These are phyloP conservation scores for human DNA, from an alignment of 2,113 vertebrate genomes.

Conservation along the genomic window DNA sequence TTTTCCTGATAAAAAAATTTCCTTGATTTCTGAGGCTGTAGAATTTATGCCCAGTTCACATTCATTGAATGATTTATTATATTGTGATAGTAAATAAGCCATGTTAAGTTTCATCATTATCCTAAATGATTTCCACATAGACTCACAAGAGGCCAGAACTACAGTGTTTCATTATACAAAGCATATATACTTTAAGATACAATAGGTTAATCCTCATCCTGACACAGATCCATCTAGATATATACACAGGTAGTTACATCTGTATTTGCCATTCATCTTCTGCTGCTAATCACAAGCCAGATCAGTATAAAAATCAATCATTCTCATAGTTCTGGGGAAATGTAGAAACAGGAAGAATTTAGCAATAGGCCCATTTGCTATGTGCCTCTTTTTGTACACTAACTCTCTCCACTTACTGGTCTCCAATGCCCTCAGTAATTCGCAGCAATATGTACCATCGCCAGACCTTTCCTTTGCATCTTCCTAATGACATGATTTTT, in stretches of 20 bases:
- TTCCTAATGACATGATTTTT: neutral
- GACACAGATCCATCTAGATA: neutral
- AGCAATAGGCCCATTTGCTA: neutral
- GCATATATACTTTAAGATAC: neutral
- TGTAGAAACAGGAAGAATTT: neutral
- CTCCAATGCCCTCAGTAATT: neutral
- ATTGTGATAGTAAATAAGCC: neutral
- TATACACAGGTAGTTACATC: neutral
- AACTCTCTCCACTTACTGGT: neutral
- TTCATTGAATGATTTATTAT: neutral
- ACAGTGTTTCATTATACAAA: neutral
- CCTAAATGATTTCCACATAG: neutral
- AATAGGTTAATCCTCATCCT: neutral
- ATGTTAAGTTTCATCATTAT: neutral
- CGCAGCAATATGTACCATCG: neutral
- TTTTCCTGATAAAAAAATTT: slow-evolving; percentile 31
- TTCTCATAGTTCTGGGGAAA: neutral
- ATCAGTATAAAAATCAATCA: neutral
- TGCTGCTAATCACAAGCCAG: neutral
- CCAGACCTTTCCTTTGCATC: neutral
- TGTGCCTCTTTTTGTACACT: neutral
- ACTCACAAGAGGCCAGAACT: neutral
- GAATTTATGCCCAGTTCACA: neutral
- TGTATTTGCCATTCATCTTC: neutral
- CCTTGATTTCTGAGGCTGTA: neutral